phyloP scores from a whole-genome alignment of 92 coral and sea anemone species.

The Palythoa grandiflora region DNA sequence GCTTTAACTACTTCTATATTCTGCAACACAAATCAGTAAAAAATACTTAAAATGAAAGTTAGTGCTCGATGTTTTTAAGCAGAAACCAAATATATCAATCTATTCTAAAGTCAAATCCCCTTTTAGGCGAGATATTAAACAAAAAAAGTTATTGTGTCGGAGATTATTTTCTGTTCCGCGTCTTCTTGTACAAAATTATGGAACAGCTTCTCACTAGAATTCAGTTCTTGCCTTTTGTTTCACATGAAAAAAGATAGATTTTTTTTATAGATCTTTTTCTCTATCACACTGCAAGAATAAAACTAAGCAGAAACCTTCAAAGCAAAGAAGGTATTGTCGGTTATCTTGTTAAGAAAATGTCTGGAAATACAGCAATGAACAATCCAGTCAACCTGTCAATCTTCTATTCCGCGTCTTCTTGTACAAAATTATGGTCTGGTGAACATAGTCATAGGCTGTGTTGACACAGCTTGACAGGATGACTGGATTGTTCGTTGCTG shows the following conservation, averaged over 20 bases:
- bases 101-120: too few relatives aligned
- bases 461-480: slow-evolving; percentile 32
- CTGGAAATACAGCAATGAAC: slow-evolving; percentile 1
- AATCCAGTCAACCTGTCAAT: neutral
- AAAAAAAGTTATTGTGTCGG: too few relatives aligned
- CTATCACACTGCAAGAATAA: neutral
- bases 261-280: neutral
- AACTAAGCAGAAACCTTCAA: neutral
- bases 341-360: neutral
- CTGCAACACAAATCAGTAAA: neutral
- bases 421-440: too few relatives aligned
- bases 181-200: neutral
- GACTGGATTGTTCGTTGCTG: neutral
- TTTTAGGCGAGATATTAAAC: too few relatives aligned
- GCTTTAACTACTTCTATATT: neutral
- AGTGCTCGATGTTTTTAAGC: too few relatives aligned
- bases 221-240: neutral
- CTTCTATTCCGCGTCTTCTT: too few relatives aligned
- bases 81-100: too few relatives aligned
- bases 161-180: too few relatives aligned
- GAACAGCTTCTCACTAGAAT: neutral
- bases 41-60: neutral
- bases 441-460: neutral
- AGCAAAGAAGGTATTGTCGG: neutral
- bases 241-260: too few relatives aligned